Percentiles rank a stretch among this genome's conserved stretches.
These are phyloP conservation scores for Rhea pennata DNA, from an alignment of 2,113 vertebrate genomes.

Conservation along the genomic window DNA sequence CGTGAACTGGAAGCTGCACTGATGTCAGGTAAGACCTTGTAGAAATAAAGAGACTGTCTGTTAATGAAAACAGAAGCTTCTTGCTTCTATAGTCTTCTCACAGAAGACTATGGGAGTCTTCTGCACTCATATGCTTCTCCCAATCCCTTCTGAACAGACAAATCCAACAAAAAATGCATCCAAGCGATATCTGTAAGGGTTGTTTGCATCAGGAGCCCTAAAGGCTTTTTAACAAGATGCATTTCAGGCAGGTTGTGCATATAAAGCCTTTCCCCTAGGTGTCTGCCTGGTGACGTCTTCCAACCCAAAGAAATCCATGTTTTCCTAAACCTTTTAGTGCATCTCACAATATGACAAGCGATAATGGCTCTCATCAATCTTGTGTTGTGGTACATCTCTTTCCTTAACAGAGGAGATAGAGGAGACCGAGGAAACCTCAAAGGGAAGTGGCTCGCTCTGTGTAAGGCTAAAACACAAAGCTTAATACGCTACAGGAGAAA, in stretches of 20 bases:
- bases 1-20: not conserved
- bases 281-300: not conserved
- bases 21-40: not conserved
- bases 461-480: not conserved
- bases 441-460: not conserved
- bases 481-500: not conserved
- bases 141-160: not conserved
- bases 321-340: slow-evolving; percentile 37
- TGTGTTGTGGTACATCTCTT: not conserved
- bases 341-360: not conserved
- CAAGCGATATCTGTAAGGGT: not conserved
- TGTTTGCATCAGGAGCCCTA: not conserved
- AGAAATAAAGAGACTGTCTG: not conserved
- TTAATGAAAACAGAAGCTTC: not conserved
- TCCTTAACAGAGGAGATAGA: not conserved
- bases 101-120: not conserved
- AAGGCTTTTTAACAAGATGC: not conserved
- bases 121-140: accelerated
- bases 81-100: not conserved
- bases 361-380: not conserved
- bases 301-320: not conserved
- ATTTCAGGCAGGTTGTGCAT: not conserved
- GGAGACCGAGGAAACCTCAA: not conserved
- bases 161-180: not conserved
- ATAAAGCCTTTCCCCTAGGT: not conserved